A percentile compares a stretch with the other conserved stretches of the same genome.
These are phyloP conservation scores for Microchrysa polita DNA, from an alignment of 2,888 invertebrate species.

Conservation along the genomic window DNA sequence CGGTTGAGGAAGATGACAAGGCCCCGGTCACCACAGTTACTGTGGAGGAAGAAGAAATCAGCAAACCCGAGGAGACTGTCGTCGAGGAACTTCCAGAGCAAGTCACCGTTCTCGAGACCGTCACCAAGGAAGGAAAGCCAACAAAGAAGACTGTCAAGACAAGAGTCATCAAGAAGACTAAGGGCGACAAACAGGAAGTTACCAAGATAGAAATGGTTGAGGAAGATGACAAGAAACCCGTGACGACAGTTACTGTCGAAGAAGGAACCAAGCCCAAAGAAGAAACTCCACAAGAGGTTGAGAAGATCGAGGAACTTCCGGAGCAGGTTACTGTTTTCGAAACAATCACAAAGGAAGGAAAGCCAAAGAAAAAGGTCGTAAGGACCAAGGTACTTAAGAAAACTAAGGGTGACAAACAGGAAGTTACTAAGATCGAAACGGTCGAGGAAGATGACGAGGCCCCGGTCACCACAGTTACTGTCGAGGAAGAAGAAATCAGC, in stretches of 20 bases:
- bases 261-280: constrained; percentile 57
- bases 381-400: constrained; percentile 60
- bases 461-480: constrained; percentile 53
- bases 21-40: constrained; percentile 57
- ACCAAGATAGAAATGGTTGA: constrained; percentile 56
- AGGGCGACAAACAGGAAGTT: constrained; percentile 54
- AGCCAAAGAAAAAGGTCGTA: constrained; percentile 56
- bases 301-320: constrained; percentile 51
- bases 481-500: constrained; percentile 27
- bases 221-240: constrained; percentile 57
- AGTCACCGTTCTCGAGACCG: constrained; percentile 53
- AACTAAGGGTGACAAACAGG: constrained; percentile 57
- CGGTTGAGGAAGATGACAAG: constrained; percentile 61
- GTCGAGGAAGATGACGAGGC: constrained; percentile 56
- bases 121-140: no score
- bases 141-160: constrained; percentile 53
- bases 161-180: constrained; percentile 57
- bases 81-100: constrained; percentile 58
- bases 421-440: constrained; percentile 57
- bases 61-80: constrained; percentile 48
- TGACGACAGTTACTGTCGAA: constrained; percentile 55
- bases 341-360: constrained; percentile 56
- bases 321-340: constrained; percentile 59
- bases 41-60: constrained; percentile 54
- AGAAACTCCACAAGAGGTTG: constrained; percentile 51